Evolutionary conservation across 2,888 invertebrate species (phyloP), one percentile per base, ranked within the genome.

Genomic region (Diachrysia chrysitis): DNA sequence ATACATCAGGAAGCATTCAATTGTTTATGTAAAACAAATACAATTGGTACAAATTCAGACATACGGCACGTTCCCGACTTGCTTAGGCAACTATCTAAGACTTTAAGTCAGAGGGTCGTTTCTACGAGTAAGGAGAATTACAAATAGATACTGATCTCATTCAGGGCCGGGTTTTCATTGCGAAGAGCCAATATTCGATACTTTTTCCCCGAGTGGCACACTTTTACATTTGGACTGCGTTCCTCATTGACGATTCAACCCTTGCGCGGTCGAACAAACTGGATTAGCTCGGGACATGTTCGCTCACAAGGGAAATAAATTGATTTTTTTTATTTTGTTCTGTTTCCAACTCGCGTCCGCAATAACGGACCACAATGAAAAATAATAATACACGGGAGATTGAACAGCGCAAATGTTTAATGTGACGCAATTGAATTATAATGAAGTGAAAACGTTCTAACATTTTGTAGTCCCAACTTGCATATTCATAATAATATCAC

Each of bases 181-280:
- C 79, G 85, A 89, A 89, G 87, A 89, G 89, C 86, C 90, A 89
- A 92, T 91, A 91, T 90, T 89, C 89, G 89, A 90, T 92, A 91
- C 90, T 90, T 90, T 90, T 89, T 85, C 86, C 86, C 88, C 86
- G 85, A 89, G 86, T 86, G 89, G 88, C 89, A 89, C 90, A 90
- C 89, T 92, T 93, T 93, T 91, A 92, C 90, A 91, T 92, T 93
- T 91, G 89, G 92, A 89, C 91, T 90, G 87, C 87, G 87, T 84
- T 90, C 84, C 94, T 94, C 94, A 94, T 94, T 94, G 94, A 89
- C 89, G 90, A 95, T 94, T 94, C 94, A 94, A 93, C 94, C 94
- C 94, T 93, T 93, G 94, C 91, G 90, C 94, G 92, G 92, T 90
- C 93, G 92, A 90, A 93, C 93, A 94, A 94, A 94, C 94, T 92